Percentiles rank a stretch among this genome's conserved stretches.
These are phyloP conservation scores for Tromatobia lineatoria DNA, from an alignment of 2,888 invertebrate genomes.

Conservation along the genomic window DNA sequence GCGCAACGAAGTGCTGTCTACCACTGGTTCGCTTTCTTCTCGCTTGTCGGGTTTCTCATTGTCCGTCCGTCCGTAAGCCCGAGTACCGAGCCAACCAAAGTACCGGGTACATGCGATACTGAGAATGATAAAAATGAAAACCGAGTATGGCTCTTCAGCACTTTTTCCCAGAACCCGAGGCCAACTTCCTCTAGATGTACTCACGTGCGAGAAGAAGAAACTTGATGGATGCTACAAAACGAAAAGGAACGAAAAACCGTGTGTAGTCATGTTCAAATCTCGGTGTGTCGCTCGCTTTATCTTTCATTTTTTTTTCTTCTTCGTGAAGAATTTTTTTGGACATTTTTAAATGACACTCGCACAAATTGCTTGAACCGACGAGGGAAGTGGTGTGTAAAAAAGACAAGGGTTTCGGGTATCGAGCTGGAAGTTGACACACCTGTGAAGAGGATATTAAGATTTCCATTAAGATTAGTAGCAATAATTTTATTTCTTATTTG, in stretches of 20 bases:
- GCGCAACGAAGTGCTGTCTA: slow-evolving; percentile 20
- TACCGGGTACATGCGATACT: neutral
- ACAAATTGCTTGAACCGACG: neutral
- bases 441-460: too few relatives aligned
- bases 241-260: neutral
- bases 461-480: too few relatives aligned
- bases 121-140: slow-evolving; percentile 20
- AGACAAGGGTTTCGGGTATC: too few relatives aligned
- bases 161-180: neutral
- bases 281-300: neutral
- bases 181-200: neutral
- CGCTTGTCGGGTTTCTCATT: neutral
- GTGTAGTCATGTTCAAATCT: slow-evolving; percentile 25
- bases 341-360: too few relatives aligned
- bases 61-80: neutral
- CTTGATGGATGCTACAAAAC: neutral
- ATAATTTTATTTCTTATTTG: too few relatives aligned
- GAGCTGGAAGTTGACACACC: too few relatives aligned
- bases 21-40: neutral
- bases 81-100: slow-evolving; percentile 18
- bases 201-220: slow-evolving; percentile 20
- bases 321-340: neutral
- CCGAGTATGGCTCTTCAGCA: neutral
- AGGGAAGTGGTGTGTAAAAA: too few relatives aligned
- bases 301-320: neutral